These are phyloP conservation scores for Pinna nobilis DNA, from an alignment of 1,140 invertebrate species.

Conservation along the genomic window DNA sequence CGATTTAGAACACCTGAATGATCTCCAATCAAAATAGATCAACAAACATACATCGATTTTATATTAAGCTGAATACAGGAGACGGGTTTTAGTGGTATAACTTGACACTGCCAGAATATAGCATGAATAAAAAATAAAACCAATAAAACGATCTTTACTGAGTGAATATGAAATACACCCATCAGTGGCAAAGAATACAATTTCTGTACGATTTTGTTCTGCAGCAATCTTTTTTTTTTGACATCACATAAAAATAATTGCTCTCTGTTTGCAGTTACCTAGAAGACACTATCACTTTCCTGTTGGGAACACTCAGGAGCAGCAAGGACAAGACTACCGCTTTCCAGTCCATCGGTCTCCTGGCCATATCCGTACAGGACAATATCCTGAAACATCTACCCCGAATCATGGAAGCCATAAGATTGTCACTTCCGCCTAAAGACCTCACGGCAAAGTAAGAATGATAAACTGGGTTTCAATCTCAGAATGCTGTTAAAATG, in stretches of 20 bases:
- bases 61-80: too few species aligned
- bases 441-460: constrained; percentile 71
- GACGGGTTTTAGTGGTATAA: too few species aligned
- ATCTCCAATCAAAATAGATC: too few species aligned
- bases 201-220: neutral
- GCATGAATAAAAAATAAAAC: too few species aligned
- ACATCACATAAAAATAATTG: neutral
- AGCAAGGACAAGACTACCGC: constrained; percentile 87
- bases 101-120: too few species aligned
- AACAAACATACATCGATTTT: too few species aligned
- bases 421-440: constrained; percentile 86
- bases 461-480: too few species aligned
- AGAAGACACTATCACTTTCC: constrained; percentile 84
- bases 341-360: constrained; percentile 92
- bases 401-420: constrained; percentile 91
- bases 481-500: too few species aligned
- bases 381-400: constrained; percentile 88
- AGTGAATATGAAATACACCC: too few species aligned
- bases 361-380: constrained; percentile 89
- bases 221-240: neutral
- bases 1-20: too few species aligned
- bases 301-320: constrained; percentile 84
- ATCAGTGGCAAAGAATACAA: too few species aligned
- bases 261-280: constrained; percentile 80
- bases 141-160: too few species aligned